These are phyloP conservation scores for Laterallus jamaicensis DNA, from an alignment of 2,113 vertebrate species.

Conservation along the genomic window DNA sequence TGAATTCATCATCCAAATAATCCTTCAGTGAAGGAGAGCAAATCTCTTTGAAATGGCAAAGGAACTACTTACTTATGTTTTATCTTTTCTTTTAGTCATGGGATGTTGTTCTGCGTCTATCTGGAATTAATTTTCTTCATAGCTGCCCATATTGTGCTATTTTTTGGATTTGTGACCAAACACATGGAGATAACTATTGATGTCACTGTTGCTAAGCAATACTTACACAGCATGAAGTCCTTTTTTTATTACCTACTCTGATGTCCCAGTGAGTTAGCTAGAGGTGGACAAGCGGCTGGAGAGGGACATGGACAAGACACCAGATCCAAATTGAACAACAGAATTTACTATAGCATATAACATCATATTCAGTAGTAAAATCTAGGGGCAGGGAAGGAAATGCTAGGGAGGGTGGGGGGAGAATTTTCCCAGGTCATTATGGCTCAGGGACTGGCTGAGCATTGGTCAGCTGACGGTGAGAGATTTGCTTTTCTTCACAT, in stretches of 20 bases:
- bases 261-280: neutral
- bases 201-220: neutral
- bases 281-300: neutral
- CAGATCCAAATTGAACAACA: neutral
- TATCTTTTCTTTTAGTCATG: neutral
- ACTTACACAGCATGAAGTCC: neutral
- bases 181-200: neutral
- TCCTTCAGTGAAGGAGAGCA: neutral
- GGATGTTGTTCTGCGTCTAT: neutral
- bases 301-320: neutral
- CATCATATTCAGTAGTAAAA: neutral
- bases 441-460: neutral
- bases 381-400: rapidly evolving
- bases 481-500: neutral
- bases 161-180: neutral
- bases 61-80: neutral
- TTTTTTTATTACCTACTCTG: neutral
- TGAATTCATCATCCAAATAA: neutral
- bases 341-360: neutral
- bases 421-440: neutral
- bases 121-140: neutral
- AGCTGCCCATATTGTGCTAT: neutral
- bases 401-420: too few species aligned
- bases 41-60: neutral
- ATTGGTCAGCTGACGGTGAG: neutral